phyloP scores from a whole-genome alignment of 2,888 invertebrate species.

The Maniola hyperantus region DNA sequence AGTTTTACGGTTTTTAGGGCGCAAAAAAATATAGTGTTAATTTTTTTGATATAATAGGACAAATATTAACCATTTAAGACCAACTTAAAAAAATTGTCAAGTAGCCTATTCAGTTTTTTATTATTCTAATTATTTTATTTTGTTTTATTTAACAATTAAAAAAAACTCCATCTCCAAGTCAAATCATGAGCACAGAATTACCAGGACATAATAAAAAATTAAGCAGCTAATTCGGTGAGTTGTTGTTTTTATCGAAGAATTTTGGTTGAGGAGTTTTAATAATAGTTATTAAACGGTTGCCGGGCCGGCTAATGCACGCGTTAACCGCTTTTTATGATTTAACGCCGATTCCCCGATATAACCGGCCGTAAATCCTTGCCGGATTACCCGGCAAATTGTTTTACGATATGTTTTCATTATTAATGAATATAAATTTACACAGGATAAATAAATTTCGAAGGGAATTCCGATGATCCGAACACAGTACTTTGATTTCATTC shows the following conservation, averaged over 20 bases:
- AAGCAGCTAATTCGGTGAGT: conserved; percentile 32
- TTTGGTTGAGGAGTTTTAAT: conserved; percentile 72
- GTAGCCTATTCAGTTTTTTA: no score
- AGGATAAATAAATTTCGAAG: conserved; percentile 13
- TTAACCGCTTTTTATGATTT: conserved; percentile 79
- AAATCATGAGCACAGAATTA: conserved; percentile 22
- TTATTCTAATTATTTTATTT: no score
- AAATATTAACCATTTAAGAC: no score
- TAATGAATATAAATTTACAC: conserved; percentile 36
- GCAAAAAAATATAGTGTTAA: no score
- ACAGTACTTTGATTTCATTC: conserved; percentile 17
- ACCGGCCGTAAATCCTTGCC: conserved; percentile 69
- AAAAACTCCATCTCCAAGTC: not conserved
- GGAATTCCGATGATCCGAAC: conserved; percentile 20
- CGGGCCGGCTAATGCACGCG: conserved; percentile 72
- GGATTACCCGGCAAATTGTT: conserved; percentile 75
- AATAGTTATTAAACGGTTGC: conserved; percentile 78
- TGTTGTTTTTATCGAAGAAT: conserved; percentile 61
- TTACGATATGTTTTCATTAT: conserved; percentile 73
- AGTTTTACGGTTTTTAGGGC: no score
- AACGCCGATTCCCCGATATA: conserved; percentile 76
- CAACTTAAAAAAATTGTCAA: no score
- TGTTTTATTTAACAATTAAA: no score
- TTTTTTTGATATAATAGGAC: no score
- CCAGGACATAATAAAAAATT: conserved; percentile 40